Evolutionary conservation across 2,888 invertebrate species (phyloP).

Genomic region (Mesochorus sp.): DNA sequence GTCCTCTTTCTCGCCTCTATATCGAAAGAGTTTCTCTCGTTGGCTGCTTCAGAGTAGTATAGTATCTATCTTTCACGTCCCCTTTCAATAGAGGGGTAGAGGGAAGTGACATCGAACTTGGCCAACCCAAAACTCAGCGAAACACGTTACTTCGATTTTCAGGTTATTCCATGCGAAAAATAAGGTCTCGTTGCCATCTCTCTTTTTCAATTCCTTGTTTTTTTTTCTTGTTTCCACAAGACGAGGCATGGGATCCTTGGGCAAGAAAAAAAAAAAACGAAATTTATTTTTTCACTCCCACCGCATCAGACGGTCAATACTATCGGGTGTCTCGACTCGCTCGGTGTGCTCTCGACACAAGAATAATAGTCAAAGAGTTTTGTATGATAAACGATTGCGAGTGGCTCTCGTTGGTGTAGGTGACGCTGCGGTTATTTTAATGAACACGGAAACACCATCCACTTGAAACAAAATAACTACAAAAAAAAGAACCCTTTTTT

Average conservation of each 20-base stretch:
- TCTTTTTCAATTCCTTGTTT: neutral
- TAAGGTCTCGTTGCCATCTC: conserved; percentile 32
- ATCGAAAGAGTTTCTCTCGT: neutral
- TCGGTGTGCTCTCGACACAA: conserved; percentile 42
- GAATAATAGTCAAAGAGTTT: conserved; percentile 58
- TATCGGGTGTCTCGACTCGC: no score
- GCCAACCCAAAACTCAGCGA: conserved; percentile 7
- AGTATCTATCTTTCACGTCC: neutral
- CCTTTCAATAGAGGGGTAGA: neutral
- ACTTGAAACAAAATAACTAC: conserved; percentile 23
- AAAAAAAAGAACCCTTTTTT: no score
- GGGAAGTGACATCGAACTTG: conserved; percentile 40
- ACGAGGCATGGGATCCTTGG: no score
- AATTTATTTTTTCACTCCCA: neutral
- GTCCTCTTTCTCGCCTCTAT: conserved; percentile 46
- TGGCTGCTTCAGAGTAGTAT: neutral
- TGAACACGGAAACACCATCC: conserved; percentile 66
- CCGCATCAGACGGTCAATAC: no score
- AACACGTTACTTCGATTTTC: conserved; percentile 53
- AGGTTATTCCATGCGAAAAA: conserved; percentile 51
- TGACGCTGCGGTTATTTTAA: conserved; percentile 75
- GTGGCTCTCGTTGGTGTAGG: conserved; percentile 54
- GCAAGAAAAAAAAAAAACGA: neutral
- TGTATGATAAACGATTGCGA: conserved; percentile 52
- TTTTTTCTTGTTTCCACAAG: conserved; percentile 3